Base-by-base conservation (phyloP, 1,140 invertebrate species). In the Zaprionus tsacasi region DNA sequence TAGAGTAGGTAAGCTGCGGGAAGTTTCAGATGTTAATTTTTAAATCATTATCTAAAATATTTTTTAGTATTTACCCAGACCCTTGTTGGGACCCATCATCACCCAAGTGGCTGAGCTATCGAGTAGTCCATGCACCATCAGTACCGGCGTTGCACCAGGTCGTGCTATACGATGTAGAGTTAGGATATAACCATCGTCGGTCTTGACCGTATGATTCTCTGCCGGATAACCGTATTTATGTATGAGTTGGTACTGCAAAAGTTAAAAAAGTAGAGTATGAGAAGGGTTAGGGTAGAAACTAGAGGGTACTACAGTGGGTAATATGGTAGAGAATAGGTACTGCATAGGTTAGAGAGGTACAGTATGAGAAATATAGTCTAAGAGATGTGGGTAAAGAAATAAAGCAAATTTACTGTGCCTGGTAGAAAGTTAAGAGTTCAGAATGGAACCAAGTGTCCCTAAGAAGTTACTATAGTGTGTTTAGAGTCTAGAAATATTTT, bases 161-260 rank as follows among this genome's bases (percentile, higher is more conserved):
- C 79, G 63, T 0, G 95, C 95, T 30, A 96, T 94, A 78, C 96
- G 92, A 82, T 96, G 95, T 72, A 96, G 81, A 68, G 94, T 94
- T 45, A 96, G 86, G 52, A 96, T 94, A 81, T 96, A 96, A 17
- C 95, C 95, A 85, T 96, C 96, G 72, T 95, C 94, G 0, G 96
- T 96, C 15, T 94, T 92, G 3, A 95, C 94, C 3, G 94, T 78
- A 79, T 96, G 95, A 13, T 93, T 93, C 92, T 96, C 95, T 0
- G 93, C 94, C 3, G 94, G 94, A 80, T 96, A 97, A 0, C 95
- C 94, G 72, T 94, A 94, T 73, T 94, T 94, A 15, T 89, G 65
- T 6, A 95, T 93, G 8, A 95, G 74, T 71, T 93, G 91, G 6
- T 93, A 92, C 95, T 95, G 70, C 10, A 75, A 43, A 38, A n/a